Evolutionary conservation across 2,113 vertebrate genomes (phyloP).

Genomic region (Amphilophus citrinellus): DNA sequence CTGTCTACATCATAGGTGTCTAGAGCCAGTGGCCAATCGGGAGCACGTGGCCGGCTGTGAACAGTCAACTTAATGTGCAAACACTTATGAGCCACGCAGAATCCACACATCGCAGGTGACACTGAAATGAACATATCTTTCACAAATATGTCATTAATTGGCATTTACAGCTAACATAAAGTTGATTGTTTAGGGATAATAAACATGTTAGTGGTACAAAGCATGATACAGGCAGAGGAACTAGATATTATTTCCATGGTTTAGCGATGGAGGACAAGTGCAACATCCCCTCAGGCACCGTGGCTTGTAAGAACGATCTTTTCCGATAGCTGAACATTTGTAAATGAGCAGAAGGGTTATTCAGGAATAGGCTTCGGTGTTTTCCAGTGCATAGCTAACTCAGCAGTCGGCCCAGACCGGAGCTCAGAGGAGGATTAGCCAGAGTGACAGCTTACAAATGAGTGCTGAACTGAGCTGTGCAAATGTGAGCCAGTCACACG

Average conservation of each 20-base stretch:
- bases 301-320: conserved; percentile 36
- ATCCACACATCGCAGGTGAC: too few species aligned
- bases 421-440: conserved; percentile 74
- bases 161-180: neutral
- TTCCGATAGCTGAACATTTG: conserved; percentile 58
- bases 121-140: neutral
- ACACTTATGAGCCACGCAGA: too few species aligned
- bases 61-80: too few species aligned
- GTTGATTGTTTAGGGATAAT: neutral
- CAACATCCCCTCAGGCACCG: conserved; percentile 15
- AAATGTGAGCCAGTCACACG: conserved; percentile 47
- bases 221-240: neutral
- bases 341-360: conserved; percentile 55
- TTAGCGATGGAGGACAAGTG: conserved; percentile 9
- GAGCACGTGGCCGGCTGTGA: too few species aligned
- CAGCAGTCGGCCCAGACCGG: conserved; percentile 54
- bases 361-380: conserved; percentile 45
- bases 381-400: conserved; percentile 68
- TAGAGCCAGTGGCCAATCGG: too few species aligned
- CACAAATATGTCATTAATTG: neutral
- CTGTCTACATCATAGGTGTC: too few species aligned
- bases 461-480: conserved; percentile 63
- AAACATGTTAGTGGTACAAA: conserved; percentile 6
- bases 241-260: neutral
- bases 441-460: conserved; percentile 69